Percentiles rank a stretch among this genome's conserved stretches.
phyloP scores from a whole-genome alignment of 2,888 invertebrate species.

The Junonia oenone region DNA sequence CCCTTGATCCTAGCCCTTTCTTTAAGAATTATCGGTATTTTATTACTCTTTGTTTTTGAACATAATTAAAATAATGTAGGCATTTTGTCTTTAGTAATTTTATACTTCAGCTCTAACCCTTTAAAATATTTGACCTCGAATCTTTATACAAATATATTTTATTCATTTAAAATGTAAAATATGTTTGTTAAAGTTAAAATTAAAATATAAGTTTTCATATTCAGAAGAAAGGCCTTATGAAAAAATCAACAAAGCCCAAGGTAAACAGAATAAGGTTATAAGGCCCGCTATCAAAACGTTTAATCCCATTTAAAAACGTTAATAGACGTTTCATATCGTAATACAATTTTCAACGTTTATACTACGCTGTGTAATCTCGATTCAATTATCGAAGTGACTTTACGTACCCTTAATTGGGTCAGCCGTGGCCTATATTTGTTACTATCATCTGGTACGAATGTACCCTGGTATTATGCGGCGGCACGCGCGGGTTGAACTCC shows the following conservation, averaged over 20 bases:
- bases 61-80: neutral
- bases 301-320: too few species aligned
- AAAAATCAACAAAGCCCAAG: too few species aligned
- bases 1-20: neutral
- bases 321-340: neutral
- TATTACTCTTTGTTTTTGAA: neutral
- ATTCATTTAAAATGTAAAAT: too few species aligned
- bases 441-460: conserved; percentile 22
- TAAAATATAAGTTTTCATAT: too few species aligned
- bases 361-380: conserved; percentile 2
- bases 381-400: conserved; percentile 16
- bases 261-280: too few species aligned
- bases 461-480: conserved; percentile 31
- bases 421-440: conserved; percentile 16
- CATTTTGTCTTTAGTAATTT: neutral
- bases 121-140: neutral
- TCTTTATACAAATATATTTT: neutral
- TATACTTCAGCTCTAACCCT: neutral
- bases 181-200: too few species aligned
- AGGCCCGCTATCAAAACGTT: too few species aligned
- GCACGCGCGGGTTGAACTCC: conserved; percentile 32
- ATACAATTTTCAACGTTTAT: neutral
- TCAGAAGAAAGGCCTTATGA: too few species aligned
- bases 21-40: neutral
- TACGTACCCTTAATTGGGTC: conserved; percentile 16